Percentiles rank a stretch among this genome's conserved stretches.
Evolutionary conservation across 2,113 vertebrate species (phyloP).

Genomic region (Poecile atricapillus): DNA sequence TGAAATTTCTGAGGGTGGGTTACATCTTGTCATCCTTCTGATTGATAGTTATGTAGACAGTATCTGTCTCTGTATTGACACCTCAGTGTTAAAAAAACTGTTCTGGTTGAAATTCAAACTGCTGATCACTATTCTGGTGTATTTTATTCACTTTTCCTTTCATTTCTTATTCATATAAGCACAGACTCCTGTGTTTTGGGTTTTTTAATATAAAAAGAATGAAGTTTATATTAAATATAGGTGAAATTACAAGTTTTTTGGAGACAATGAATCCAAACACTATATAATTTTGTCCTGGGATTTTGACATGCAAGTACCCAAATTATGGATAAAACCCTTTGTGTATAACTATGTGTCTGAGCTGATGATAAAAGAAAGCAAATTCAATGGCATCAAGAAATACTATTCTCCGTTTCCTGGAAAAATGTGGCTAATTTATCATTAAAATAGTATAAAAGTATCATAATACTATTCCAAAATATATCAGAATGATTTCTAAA

Average conservation of each 20-base stretch:
- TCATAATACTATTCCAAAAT: background rate
- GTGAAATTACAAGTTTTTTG: background rate
- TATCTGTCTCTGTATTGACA: background rate
- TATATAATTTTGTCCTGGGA: background rate
- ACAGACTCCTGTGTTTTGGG: background rate
- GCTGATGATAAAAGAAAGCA: background rate
- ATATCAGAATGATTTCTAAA: background rate
- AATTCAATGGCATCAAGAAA: background rate
- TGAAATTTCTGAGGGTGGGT: background rate
- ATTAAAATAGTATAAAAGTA: background rate
- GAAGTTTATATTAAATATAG: background rate
- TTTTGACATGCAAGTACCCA: background rate
- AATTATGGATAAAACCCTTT: background rate
- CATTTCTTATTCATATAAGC: background rate
- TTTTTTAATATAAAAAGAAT: background rate
- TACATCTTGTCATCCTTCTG: background rate
- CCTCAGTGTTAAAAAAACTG: background rate
- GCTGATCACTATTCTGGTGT: background rate
- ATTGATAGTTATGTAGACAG: background rate
- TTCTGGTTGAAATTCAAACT: background rate
- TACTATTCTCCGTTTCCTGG: background rate
- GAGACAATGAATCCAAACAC: background rate
- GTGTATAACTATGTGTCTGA: background rate
- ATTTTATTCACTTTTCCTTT: background rate
- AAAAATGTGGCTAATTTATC: background rate